Base-by-base conservation (phyloP, 1,140 invertebrate species). In the Heliothis subflexa region DNA sequence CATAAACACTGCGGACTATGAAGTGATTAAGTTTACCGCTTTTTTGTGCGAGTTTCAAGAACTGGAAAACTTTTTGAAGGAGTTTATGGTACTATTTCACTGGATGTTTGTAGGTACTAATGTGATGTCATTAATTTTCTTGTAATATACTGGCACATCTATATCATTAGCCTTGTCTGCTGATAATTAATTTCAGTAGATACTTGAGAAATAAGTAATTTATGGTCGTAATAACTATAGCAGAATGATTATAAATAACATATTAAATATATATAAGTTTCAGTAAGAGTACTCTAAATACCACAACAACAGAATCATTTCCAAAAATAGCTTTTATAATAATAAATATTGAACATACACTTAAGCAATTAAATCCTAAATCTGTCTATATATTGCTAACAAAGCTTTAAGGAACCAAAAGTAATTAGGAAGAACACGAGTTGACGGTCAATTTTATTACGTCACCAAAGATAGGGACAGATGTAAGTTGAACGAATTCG, bases 11-110 rank as follows among this genome's bases (percentile, higher is more conserved):
- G 12, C 71, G 55, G 57, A 77, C 78, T 79, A 80, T 80, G n/a
- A 80, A 85, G 85, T 86, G 85, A 83, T 81, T 82, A 78, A 82
- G 78, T 83, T 86, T 81, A 73, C 25, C 78, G 76, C 49, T 77
- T 70, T 78, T 64, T 80, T 78, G 74, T 68, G 70, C 71, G 61
- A 75, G 64, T 81, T 81, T 81, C 57, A 71, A 78, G 40, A 68
- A 74, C 62, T 78, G 79, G 59, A 68, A 85, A 85, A 81, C 66
- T 80, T 84, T 78, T 59, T 70, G 54, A 66, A 68, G 54, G 55
- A 70, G 49, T 49, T 57, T 21, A 79, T 28, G 77, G 73, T 82
- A 81, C 77, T 10, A 18, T 73, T 68, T 49, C 55, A 47, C 55
- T 80, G 68, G 16, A 62, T 71, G 25, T 79, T 66, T 70, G 66